phyloP scores from a whole-genome alignment of 23 tunicate species.

The Ascidia mentula region DNA sequence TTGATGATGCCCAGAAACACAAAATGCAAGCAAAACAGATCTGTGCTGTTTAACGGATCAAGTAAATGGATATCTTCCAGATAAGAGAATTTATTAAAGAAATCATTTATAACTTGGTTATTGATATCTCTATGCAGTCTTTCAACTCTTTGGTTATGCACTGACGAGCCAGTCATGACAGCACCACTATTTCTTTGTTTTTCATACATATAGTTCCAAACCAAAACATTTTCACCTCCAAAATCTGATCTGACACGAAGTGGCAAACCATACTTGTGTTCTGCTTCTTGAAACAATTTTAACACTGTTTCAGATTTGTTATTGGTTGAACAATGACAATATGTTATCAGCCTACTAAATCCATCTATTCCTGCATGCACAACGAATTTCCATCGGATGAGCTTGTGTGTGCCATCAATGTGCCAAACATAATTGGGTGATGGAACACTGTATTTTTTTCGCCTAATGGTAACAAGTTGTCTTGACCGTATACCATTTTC shows the following conservation, averaged over 20 bases:
- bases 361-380: constrained; percentile 10
- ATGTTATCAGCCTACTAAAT: neutral
- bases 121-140: constrained; percentile 7
- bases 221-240: neutral
- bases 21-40: constrained; percentile 7
- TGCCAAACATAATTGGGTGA: constrained; percentile 10
- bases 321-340: neutral
- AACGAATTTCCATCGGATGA: neutral
- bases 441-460: constrained; percentile 12
- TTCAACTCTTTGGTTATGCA: constrained; percentile 19
- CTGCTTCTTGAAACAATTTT: constrained; percentile 12
- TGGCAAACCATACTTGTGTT: constrained; percentile 5
- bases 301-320: neutral
- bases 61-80: constrained; percentile 3
- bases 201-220: constrained; percentile 5
- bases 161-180: neutral
- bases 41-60: neutral
- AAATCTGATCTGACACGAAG: neutral
- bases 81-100: neutral
- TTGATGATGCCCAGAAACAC: neutral
- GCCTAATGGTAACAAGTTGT: neutral
- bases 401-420: neutral
- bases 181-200: neutral
- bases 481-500: neutral
- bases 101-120: constrained; percentile 1